These are phyloP conservation scores for Rhagologus leucostigma DNA, from an alignment of 2,113 vertebrate genomes.

Conservation along the genomic window DNA sequence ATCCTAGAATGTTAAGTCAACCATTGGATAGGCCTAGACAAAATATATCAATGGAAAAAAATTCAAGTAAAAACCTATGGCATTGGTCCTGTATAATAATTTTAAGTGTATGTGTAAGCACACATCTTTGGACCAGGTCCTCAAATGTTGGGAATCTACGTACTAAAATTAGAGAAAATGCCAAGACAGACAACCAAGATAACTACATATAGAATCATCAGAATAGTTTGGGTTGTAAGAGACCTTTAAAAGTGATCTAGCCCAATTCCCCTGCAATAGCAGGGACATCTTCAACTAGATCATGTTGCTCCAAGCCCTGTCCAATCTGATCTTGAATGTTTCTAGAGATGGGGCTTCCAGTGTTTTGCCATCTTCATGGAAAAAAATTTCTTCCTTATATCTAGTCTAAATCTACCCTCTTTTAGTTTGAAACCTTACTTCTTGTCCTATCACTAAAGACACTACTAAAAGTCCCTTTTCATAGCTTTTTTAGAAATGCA, in stretches of 20 bases:
- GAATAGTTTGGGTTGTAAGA: not conserved
- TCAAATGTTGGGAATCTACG: not conserved
- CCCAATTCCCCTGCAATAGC: not conserved
- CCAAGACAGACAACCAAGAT: not conserved
- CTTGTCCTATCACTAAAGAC: not conserved
- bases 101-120: not conserved
- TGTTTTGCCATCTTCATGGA: not conserved
- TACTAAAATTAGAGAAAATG: not conserved
- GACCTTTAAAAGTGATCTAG: not conserved
- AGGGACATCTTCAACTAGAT: not conserved
- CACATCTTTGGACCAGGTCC: not conserved
- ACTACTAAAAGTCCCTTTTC: not conserved
- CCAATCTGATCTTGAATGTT: not conserved
- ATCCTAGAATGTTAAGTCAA: constrained; percentile 1
- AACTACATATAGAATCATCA: not conserved
- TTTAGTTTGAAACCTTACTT: not conserved
- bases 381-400: not conserved
- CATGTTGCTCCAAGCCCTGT: accelerated
- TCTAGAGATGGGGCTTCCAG: not conserved
- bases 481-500: not conserved
- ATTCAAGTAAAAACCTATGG: constrained; percentile 1
- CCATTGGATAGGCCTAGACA: not conserved
- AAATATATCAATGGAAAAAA: constrained; percentile 9
- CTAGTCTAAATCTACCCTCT: not conserved
- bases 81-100: not conserved